These are phyloP conservation scores for Nesogale talazaci DNA, from an alignment of 2,113 vertebrate species.

Conservation along the genomic window DNA sequence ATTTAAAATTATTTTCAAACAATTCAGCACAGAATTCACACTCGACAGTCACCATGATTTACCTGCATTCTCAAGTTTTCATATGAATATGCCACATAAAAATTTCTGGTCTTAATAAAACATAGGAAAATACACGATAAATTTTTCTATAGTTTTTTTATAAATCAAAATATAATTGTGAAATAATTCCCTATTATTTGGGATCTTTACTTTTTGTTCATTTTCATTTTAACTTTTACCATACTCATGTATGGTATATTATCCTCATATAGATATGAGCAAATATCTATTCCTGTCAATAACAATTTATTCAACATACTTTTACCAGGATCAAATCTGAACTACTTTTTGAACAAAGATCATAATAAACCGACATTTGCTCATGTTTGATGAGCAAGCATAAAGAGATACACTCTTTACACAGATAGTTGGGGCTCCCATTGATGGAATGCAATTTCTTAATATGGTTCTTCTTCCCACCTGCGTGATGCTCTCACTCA, in stretches of 20 bases:
- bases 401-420: not conserved
- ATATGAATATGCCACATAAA: not conserved
- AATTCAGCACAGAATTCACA: too few relatives aligned
- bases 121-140: not conserved
- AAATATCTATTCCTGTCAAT: not conserved
- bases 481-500: too few relatives aligned
- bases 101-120: not conserved
- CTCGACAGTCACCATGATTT: not conserved
- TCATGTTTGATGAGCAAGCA: conserved; percentile 3
- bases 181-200: not conserved
- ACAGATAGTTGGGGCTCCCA: too few relatives aligned
- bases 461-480: too few relatives aligned
- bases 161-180: not conserved
- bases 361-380: not conserved
- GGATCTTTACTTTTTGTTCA: not conserved
- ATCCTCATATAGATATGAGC: not conserved
- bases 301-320: conserved; percentile 3
- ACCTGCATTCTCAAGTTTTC: not conserved
- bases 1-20: too few relatives aligned
- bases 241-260: too few relatives aligned
- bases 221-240: conserved; percentile 1
- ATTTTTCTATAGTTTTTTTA: not conserved
- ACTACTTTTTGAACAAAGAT: conserved; percentile 17
- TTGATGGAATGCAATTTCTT: too few relatives aligned
- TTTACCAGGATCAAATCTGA: conserved; percentile 48